A percentile compares a stretch with the other conserved stretches of the same genome.
Evolutionary conservation across 2,113 vertebrate species (phyloP).

Genomic region (Stegostoma tigrinum): DNA sequence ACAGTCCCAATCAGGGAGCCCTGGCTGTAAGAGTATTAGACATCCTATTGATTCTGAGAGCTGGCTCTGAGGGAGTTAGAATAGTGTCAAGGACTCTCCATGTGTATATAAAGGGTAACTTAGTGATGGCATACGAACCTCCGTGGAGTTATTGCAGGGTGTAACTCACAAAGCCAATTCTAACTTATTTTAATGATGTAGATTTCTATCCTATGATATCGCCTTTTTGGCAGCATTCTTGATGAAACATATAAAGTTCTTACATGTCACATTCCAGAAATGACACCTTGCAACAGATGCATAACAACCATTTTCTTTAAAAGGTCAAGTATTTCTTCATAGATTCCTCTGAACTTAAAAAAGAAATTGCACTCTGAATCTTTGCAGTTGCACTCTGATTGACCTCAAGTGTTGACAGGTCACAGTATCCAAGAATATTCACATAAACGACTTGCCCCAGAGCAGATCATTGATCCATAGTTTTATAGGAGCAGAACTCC

Average conservation of each 20-base stretch:
- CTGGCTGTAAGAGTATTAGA: too few species aligned
- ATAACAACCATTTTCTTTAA: not conserved
- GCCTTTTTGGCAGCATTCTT: not conserved
- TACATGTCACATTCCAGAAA: not conserved
- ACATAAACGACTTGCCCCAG: not conserved
- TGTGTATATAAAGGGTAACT: too few species aligned
- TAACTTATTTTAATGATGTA: not conserved
- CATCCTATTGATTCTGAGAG: too few species aligned
- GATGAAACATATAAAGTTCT: not conserved
- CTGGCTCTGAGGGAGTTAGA: too few species aligned
- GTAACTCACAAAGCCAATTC: not conserved
- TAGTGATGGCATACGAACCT: too few species aligned
- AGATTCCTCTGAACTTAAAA: not conserved
- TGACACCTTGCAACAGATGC: not conserved
- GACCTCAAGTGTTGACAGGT: not conserved
- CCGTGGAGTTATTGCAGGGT: too few species aligned
- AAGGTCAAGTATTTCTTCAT: conserved; percentile 17
- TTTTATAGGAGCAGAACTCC: not conserved
- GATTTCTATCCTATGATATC: not conserved
- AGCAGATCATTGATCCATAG: not conserved
- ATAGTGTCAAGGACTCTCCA: too few species aligned
- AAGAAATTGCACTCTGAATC: too few species aligned
- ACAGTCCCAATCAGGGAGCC: too few species aligned
- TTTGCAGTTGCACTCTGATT: not conserved
- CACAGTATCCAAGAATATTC: not conserved